Evolutionary conservation across 2,113 vertebrate genomes (phyloP), one percentile per base, ranked within the genome.

Genomic region (Brachypteracias leptosomus): DNA sequence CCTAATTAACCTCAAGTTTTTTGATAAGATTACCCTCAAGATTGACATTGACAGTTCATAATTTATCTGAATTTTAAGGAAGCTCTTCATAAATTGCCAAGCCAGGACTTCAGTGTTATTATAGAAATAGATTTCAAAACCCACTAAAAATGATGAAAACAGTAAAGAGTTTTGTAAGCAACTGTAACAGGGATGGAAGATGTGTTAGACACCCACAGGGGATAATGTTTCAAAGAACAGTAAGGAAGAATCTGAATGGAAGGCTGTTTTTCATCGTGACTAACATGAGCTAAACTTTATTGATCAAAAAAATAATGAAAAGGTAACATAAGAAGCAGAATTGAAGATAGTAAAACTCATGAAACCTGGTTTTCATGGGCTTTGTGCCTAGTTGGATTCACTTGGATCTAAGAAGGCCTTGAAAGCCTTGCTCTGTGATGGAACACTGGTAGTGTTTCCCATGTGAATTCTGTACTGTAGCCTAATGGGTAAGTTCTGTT

Each of bases 1-100:
- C 73, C 92, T 97, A 97, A 98, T 97, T 97, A 97, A 96, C 91
- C 93, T 97, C 93, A 93, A 86, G 71, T 97, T 90, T 96, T 97
- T 95, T 94, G 52, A 94, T 94, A 96, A 96, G 89, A 93, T 97
- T 96, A 94, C 87, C 93, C 76, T 96, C 73, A 78, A 96, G 97
- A 97, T 95, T 96, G 97, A 96, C 94, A 96, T 49, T 94, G 88
- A 87, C 91, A 94, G 83, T 93, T 97, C 95, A 92, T 85, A 97
- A 90, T 97, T 93, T 96, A 97, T 96, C 94, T 97, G 68, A 90
- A 73, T 85, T 97, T 97, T 88, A 96, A 95, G 85, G 85, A 96
- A 96, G 87, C 46, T 97, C 63, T 94, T 95, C 33, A 94, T 84
- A 89, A 75, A 93, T 52, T 94, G 68, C 87, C 46, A 91, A 89